Evolutionary conservation across 23 tunicate genomes (phyloP), one percentile per base, ranked within the genome.

Genomic region (Clavelina lepadiformis): DNA sequence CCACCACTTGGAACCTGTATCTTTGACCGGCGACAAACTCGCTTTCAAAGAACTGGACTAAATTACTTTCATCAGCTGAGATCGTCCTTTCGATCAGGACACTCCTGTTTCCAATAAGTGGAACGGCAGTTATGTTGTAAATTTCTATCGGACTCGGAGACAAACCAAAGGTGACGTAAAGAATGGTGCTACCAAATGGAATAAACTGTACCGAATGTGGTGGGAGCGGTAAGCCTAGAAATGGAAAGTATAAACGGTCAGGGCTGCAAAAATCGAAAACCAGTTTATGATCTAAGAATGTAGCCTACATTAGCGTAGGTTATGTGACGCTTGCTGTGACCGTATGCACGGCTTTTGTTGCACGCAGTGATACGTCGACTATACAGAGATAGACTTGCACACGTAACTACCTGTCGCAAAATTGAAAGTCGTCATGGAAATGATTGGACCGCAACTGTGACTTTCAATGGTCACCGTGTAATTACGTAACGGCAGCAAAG

Each of bases 21-120:
- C 19, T 35, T 46, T 67, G 31, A 2, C 73, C 73, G 3, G 73
- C 58, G 7, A 67, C 73, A 23, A 59, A 27, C 11, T 36, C 35
- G 38, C 11, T 18, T 18, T n/a, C n/a, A n/a, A n/a, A 41, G 15
- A 41, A 41, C 11, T 41, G 15, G 15, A 41, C 49, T 11, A 41
- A 41, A 15, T 11, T 41, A 11, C 49, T 15, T 11, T 41, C 15
- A 15, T 41, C 49, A 41, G n/a, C n/a, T n/a, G n/a, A n/a, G n/a
- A n/a, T n/a, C n/a, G n/a, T n/a, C n/a, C n/a, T 41, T 41, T 41
- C 15, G 49, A 15, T 11, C 11, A 41, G 11, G 11, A 15, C 15
- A 41, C 15, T 11, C 15, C 49, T 15, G 15, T 41, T 15, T 41
- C 49, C 49, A 11, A 41, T 11, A 11, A 41, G 11, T 41, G 49